Evolutionary conservation across 35 echinoderm and acorn worm species (phyloP), one percentile per base, ranked within the genome.

Genomic region (Apostichopus californicus): DNA sequence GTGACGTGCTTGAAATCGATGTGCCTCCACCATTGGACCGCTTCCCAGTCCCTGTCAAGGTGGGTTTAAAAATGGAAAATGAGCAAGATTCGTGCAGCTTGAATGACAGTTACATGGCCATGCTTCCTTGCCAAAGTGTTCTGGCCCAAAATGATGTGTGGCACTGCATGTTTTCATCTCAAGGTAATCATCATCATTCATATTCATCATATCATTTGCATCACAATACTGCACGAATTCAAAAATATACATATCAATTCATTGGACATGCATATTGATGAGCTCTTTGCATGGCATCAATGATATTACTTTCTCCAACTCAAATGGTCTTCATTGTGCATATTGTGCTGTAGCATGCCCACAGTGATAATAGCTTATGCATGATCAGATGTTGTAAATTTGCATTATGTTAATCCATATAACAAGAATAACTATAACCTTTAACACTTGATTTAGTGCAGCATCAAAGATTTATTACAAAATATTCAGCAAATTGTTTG

Each of bases 101-200:
- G 61, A 77, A 77, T 90, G 63, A 77, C 12, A 71, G 64, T 26
- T 23, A 90, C 61, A 9, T 73, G 87, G 61, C 61, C 55, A 56
- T 86, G 83, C 83, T 90, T 73, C 87, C 64, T 58, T 73, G 87
- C 87, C 87, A 90, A 54, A 77, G 87, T 90, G 61, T 73, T 90
- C 17, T 90, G 87, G 70, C 63, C 87, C 87, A 90, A 90, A 90
- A 90, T 90, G 87, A 60, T 90, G 87, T 90, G 87, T 90, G 87
- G 63, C 61, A 90, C 87, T 90, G 87, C 87, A 90, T 90, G 87
- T 77, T 90, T 86, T 55, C 80, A 55, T 83, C 55, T 55, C 80
- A 83, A 83, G 52, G 46, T 83, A 80, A 80, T 80, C 34, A 46
- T 46, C 34, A 46, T 46, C 2, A 3, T 57, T 9, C 54, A n/a